These are phyloP conservation scores for Drosophila diplacantha DNA, from an alignment of 2,888 invertebrate genomes.

Conservation along the genomic window DNA sequence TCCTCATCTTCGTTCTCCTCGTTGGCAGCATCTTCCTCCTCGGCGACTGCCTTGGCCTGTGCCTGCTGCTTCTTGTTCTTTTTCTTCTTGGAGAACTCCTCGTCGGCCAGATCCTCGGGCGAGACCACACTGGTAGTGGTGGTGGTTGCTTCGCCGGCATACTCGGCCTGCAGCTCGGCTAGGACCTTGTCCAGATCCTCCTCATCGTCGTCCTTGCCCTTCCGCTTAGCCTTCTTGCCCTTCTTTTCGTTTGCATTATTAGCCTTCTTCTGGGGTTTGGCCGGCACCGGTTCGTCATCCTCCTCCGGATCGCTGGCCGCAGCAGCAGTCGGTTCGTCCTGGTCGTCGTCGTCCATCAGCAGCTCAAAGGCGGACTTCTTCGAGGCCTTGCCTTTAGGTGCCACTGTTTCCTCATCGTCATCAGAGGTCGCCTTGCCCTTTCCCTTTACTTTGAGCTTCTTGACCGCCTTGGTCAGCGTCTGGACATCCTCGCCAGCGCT, in stretches of 20 bases:
- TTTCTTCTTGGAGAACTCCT: conserved; percentile 70
- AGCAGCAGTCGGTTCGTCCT: conserved; percentile 68
- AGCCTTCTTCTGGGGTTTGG: conserved; percentile 75
- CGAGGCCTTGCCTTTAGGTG: conserved; percentile 73
- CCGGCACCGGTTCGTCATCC: conserved; percentile 77
- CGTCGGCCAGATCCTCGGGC: conserved; percentile 76
- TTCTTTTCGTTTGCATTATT: conserved; percentile 80
- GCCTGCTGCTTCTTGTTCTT: conserved; percentile 56
- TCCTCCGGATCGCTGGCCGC: conserved; percentile 50
- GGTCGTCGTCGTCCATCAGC: conserved; percentile 82
- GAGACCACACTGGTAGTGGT: conserved; percentile 63
- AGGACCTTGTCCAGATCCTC: conserved; percentile 89
- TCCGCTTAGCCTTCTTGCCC: conserved; percentile 85
- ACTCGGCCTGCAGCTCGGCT: conserved; percentile 87
- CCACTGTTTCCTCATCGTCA: conserved; percentile 59
- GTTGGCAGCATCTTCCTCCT: conserved; percentile 76
- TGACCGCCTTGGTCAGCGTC: conserved; percentile 78
- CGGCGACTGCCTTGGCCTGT: conserved; percentile 15
- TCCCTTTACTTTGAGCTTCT: conserved; percentile 81
- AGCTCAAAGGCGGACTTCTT: conserved; percentile 84
- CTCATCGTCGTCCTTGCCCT: conserved; percentile 85
- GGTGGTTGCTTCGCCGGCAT: conserved; percentile 82
- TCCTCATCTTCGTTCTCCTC: conserved; percentile 80
- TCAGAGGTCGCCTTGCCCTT: conserved; percentile 79
- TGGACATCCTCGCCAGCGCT: conserved; percentile 78